phyloP scores from a whole-genome alignment of 2,797 vertebrate genomes.

The Triplophysa bombifrons region DNA sequence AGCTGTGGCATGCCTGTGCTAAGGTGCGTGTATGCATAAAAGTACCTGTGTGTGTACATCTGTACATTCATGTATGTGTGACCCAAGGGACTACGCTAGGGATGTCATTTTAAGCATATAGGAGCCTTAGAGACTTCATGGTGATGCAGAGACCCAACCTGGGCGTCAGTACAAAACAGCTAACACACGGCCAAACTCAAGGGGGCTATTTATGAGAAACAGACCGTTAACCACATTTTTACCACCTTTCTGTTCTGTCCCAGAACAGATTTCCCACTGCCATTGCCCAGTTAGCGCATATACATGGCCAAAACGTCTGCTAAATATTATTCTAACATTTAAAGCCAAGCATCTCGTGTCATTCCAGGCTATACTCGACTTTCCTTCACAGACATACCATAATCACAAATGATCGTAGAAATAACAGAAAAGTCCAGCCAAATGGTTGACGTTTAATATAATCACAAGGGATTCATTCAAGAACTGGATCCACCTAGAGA shows the following conservation, averaged over 20 bases:
- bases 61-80: background rate
- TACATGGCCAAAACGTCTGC: constrained; percentile 5
- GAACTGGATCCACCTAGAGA: constrained; percentile 14
- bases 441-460: constrained; percentile 19
- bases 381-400: background rate
- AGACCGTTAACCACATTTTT: constrained; percentile 8
- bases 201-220: constrained; percentile 32
- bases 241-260: constrained; percentile 1
- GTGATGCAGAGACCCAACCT: background rate
- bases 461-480: constrained; percentile 28
- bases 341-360: constrained; percentile 2
- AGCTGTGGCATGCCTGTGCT: background rate
- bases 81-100: too few species aligned
- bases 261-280: background rate
- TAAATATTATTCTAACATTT: background rate
- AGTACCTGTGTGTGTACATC: background rate
- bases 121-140: background rate
- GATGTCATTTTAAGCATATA: too few species aligned
- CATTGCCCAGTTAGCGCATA: background rate
- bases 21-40: background rate
- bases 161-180: background rate
- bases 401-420: background rate
- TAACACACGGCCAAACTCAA: constrained; percentile 31
- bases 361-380: constrained; percentile 10
- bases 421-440: constrained; percentile 20